These are phyloP conservation scores for Phortica okadai DNA, from an alignment of 2,888 invertebrate genomes.

Conservation along the genomic window DNA sequence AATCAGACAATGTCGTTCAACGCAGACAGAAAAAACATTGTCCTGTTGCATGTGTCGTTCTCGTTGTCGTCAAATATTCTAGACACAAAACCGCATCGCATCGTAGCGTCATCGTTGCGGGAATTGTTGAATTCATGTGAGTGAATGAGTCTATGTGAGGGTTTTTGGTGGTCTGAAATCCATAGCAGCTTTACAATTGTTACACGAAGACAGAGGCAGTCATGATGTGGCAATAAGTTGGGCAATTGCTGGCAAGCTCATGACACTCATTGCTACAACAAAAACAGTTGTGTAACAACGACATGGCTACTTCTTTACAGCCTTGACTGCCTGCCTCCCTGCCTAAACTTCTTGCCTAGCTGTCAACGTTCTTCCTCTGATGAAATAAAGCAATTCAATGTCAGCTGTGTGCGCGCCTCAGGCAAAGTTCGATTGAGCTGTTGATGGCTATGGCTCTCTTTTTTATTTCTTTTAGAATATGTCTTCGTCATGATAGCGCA, in stretches of 20 bases:
- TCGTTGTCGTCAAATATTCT: constrained; percentile 17
- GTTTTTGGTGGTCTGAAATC: background rate
- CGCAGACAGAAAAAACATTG: background rate
- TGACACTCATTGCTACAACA: background rate
- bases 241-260: background rate
- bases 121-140: constrained; percentile 2
- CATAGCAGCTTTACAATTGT: background rate
- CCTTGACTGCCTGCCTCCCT: background rate
- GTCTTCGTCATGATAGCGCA: too few relatives aligned
- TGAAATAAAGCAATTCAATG: constrained; percentile 46
- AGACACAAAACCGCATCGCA: constrained; percentile 19
- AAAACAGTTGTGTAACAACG: background rate
- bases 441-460: background rate
- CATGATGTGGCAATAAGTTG: background rate
- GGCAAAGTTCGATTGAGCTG: background rate
- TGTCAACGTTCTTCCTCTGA: background rate
- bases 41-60: constrained; percentile 21
- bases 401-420: constrained; percentile 3
- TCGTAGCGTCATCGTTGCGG: constrained; percentile 9
- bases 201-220: background rate
- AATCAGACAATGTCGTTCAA: background rate
- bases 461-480: background rate
- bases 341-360: background rate
- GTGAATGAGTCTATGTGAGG: background rate
- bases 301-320: background rate